Conservation (phyloP, 2,797 vertebrate genomes). For the Peromyscus aztecus region DNA sequence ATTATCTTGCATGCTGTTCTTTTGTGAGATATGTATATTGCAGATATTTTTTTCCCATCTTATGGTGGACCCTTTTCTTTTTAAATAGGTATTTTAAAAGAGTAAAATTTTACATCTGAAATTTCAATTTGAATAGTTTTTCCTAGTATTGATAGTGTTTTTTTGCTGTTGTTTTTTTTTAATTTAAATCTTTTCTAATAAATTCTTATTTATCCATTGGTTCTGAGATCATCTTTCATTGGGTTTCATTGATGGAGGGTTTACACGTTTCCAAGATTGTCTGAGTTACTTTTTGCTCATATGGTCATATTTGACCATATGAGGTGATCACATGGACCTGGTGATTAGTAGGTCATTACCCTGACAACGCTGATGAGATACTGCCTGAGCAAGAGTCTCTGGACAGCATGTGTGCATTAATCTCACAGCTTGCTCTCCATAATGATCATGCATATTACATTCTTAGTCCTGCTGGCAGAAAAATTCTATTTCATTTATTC, state of each 20-base stretch:
- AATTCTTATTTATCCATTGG: not conserved
- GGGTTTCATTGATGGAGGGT: not conserved
- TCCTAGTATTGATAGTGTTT: not conserved
- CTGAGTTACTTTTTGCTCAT: not conserved
- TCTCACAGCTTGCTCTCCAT: not conserved
- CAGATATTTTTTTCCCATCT: not conserved
- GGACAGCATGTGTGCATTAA: not conserved
- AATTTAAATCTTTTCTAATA: not conserved
- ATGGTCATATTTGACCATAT: not conserved
- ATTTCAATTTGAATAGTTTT: not conserved
- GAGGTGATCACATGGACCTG: not conserved
- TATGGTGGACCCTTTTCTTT: not conserved
- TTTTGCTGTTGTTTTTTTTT: not conserved
- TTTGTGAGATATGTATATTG: not conserved
- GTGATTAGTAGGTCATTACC: not conserved
- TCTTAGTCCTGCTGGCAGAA: not conserved
- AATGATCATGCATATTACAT: not conserved
- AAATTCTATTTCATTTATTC: slow-evolving; percentile 15
- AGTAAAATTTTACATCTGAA: not conserved
- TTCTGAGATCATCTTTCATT: not conserved
- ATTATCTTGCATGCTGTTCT: not conserved
- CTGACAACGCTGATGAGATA: not conserved
- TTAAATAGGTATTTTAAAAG: not conserved
- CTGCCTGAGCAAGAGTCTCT: not conserved
- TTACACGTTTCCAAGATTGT: not conserved